Evolutionary conservation across 2,888 invertebrate species (phyloP), one percentile per base, ranked within the genome.

Genomic region (Tenthredo amoena): DNA sequence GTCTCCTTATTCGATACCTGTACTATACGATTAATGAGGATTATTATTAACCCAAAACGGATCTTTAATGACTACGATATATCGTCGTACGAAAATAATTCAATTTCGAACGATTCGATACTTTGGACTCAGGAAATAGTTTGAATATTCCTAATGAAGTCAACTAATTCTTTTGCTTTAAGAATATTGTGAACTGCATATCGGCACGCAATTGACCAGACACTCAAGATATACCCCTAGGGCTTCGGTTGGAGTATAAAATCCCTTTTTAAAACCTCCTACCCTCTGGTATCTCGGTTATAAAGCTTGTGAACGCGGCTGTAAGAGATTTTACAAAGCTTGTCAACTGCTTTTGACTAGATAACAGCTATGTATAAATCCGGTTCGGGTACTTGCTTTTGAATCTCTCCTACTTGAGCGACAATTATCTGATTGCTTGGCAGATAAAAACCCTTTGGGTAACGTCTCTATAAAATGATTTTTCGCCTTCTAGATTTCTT

Each of bases 281-380:
- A 50, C 77, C 34, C 77, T 18, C 50, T 26, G 55, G 18, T 21
- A 40, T 74, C 40, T 3, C 43, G 40, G 21, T 26, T 74, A 74
- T 40, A 72, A 12, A 74, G 12, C 74, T 74, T 43, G 43, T 74
- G 31, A 50, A 77, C 31, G 31, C 55, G 47, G 55, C 31, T 77
- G 34, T 18, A 77, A 50, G 55, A 34, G 77, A 50, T 77, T 50
- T 7, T 77, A 50, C 50, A 76, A 50, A 76, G 76, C 50, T 77
- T 50, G 47, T 50, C 31, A 77, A 47, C 77, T 72, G 72, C 72
- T 43, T 72, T 72, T 72, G 43, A 72, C n/a, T 72, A 72, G n/a
- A 72, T 72, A 72, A 34, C 10, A 68, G 68, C 21, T 68, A 34
- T 18, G 18, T 18, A 68, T 34, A 68, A 18, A 68, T 68, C 34